Percentiles rank a stretch among this genome's conserved stretches.
phyloP scores from a whole-genome alignment of 2,888 invertebrate species.

The Oxycera nigricornis region DNA sequence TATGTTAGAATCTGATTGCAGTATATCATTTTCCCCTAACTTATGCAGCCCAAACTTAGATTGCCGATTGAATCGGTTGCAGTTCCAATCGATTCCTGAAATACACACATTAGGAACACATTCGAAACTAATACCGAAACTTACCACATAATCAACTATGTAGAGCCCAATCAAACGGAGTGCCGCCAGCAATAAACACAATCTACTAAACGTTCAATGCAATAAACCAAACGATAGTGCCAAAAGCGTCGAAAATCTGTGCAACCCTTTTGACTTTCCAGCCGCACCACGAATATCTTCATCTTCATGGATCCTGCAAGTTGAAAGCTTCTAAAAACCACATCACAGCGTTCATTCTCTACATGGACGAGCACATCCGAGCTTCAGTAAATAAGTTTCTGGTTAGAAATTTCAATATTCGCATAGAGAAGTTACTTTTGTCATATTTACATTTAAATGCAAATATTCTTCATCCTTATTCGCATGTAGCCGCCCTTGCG shows the following conservation, averaged over 20 bases:
- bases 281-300: background rate
- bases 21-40: too few relatives aligned
- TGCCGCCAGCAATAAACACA: too few relatives aligned
- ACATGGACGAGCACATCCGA: background rate
- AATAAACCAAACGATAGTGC: background rate
- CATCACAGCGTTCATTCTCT: background rate
- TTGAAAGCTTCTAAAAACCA: background rate
- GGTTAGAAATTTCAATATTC: constrained; percentile 29
- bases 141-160: too few relatives aligned
- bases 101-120: too few relatives aligned
- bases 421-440: constrained; percentile 24
- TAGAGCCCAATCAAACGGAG: too few relatives aligned
- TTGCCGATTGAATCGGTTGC: too few relatives aligned
- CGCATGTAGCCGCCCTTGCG: background rate
- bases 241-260: background rate
- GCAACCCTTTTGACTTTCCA: background rate
- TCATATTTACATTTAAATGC: constrained; percentile 28
- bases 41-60: too few relatives aligned
- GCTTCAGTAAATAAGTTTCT: constrained; percentile 16
- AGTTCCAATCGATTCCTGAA: too few relatives aligned
- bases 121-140: too few relatives aligned
- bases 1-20: too few relatives aligned
- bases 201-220: too few relatives aligned
- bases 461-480: constrained; percentile 8
- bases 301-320: background rate